Conservation (phyloP, 1,140 invertebrate genomes). For the Aphaenogaster rudis region DNA sequence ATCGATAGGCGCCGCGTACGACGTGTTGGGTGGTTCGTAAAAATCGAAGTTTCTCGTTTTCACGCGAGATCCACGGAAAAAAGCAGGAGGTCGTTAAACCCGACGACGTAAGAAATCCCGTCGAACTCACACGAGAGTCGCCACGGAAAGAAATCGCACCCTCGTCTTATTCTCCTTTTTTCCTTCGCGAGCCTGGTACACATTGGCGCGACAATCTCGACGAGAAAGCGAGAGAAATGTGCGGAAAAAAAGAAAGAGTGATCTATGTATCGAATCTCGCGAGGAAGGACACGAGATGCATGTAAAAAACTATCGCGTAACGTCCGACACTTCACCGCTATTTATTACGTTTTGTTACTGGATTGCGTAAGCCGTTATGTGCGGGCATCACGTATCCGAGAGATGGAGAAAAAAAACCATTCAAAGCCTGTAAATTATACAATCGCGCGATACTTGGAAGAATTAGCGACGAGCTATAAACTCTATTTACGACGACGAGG, state of each 20-base stretch:
- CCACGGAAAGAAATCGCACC: conserved; percentile 29
- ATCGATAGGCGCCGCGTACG: conserved; percentile 26
- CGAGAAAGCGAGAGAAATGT: conserved; percentile 22
- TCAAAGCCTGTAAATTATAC: conserved; percentile 15
- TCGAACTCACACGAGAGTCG: conserved; percentile 25
- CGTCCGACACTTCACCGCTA: conserved; percentile 5
- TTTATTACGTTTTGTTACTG: conserved; percentile 40
- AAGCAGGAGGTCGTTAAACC: conserved; percentile 48
- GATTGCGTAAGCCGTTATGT: conserved; percentile 12
- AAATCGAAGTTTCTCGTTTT: conserved; percentile 45
- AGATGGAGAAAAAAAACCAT: not conserved
- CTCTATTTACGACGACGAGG: not conserved
- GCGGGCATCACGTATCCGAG: not conserved
- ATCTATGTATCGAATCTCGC: not conserved
- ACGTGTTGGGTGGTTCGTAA: conserved; percentile 32
- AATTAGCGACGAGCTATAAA: conserved; percentile 21
- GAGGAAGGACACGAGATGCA: not conserved
- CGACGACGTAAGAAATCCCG: conserved; percentile 38
- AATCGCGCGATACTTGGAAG: conserved; percentile 31
- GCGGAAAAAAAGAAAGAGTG: not conserved
- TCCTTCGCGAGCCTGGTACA: not conserved
- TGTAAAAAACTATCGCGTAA: conserved; percentile 22
- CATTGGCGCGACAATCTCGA: not conserved
- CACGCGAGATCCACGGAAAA: conserved; percentile 17
- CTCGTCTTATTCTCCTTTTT: conserved; percentile 26